Conservation (phyloP, 2,888 invertebrate genomes). For the Nemoura dubitans region DNA sequence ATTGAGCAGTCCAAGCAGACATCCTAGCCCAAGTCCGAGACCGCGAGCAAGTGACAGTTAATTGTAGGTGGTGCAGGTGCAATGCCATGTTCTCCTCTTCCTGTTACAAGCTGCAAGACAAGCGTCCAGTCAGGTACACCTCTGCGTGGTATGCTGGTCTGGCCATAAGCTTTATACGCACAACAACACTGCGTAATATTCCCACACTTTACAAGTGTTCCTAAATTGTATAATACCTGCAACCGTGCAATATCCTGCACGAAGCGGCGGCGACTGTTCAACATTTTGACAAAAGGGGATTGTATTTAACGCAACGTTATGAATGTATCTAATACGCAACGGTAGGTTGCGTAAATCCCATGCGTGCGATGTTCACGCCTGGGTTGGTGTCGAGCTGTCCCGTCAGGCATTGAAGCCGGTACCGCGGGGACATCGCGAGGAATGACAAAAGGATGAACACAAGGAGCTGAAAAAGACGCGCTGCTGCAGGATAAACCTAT, state of each 20-base stretch:
- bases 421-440: not conserved
- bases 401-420: slow-evolving; percentile 12
- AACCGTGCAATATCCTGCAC: not conserved
- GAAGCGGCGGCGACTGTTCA: not conserved
- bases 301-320: not conserved
- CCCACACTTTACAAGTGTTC: not conserved
- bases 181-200: not conserved
- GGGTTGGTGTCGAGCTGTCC: not conserved
- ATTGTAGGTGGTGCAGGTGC: slow-evolving; percentile 12
- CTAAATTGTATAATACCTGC: not conserved
- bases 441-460: not conserved
- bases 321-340: not conserved
- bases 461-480: not conserved
- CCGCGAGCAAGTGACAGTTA: not conserved
- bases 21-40: not conserved
- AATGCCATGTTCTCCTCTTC: not conserved
- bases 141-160: not conserved
- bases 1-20: not conserved
- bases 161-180: not conserved
- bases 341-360: not conserved
- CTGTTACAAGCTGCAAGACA: slow-evolving; percentile 12
- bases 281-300: not conserved
- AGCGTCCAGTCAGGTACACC: too few species aligned
- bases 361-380: not conserved
- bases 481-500: not conserved